Percentiles rank a stretch among this genome's conserved stretches.
These are phyloP conservation scores for Atractosteus spatula DNA, from an alignment of 2,113 vertebrate genomes.

Conservation along the genomic window DNA sequence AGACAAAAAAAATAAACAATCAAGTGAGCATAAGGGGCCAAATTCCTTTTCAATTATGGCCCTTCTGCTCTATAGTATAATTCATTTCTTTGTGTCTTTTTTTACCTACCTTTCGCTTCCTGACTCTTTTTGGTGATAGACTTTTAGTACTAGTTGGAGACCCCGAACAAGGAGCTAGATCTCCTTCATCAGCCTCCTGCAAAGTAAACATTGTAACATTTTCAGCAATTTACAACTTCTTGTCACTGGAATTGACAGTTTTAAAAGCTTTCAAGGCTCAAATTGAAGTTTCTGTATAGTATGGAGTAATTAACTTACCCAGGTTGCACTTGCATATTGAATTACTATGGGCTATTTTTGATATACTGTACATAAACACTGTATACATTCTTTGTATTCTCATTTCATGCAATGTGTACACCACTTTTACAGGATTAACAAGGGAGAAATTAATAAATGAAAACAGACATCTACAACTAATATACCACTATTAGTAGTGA, in stretches of 20 bases:
- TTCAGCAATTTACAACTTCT: too few species aligned
- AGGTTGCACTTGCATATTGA: too few species aligned
- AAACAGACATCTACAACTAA: slow-evolving; percentile 36
- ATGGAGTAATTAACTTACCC: too few species aligned
- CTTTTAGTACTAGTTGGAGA: slow-evolving; percentile 78
- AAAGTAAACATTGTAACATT: background rate
- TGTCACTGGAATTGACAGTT: too few species aligned
- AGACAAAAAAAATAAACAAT: too few species aligned
- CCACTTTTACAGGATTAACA: background rate
- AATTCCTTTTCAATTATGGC: too few species aligned
- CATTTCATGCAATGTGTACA: background rate
- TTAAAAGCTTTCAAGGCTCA: background rate
- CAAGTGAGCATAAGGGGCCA: too few species aligned
- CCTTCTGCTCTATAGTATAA: too few species aligned
- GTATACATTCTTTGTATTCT: background rate
- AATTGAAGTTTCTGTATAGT: background rate
- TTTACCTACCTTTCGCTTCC: slow-evolving; percentile 61
- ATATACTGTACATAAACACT: too few species aligned
- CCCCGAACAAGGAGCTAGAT: slow-evolving; percentile 50
- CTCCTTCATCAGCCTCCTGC: slow-evolving; percentile 58
- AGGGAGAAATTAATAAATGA: slow-evolving; percentile 20
- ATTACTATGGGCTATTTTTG: too few species aligned
- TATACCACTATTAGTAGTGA: slow-evolving; percentile 32
- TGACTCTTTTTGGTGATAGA: slow-evolving; percentile 71
- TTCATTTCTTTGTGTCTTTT: too few species aligned